Conservation (phyloP, 2,888 invertebrate species). For the Acanthosoma haemorrhoidale region DNA sequence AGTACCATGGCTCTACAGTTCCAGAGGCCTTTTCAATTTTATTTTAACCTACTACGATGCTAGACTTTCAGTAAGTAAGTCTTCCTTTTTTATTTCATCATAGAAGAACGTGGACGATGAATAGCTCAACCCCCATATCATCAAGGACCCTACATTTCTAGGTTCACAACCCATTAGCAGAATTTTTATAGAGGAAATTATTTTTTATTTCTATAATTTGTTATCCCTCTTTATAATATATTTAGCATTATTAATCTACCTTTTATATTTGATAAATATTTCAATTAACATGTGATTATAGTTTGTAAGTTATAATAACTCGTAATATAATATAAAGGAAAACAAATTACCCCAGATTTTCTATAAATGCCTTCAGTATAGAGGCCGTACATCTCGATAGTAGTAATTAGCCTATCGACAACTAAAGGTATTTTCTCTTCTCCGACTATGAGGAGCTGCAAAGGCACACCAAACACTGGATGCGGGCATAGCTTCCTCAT, state of each 20-base stretch:
- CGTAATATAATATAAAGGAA: not conserved
- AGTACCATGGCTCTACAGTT: too few relatives aligned
- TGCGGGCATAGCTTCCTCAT: constrained; percentile 43
- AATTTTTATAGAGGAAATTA: too few relatives aligned
- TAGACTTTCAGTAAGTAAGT: too few relatives aligned
- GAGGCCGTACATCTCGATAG: constrained; percentile 85
- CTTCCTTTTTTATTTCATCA: too few relatives aligned
- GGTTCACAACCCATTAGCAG: too few relatives aligned
- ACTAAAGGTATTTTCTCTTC: constrained; percentile 81
- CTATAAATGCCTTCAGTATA: constrained; percentile 91
- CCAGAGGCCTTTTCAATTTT: too few relatives aligned
- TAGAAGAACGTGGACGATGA: too few relatives aligned
- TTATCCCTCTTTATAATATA: too few relatives aligned
- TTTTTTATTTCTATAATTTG: too few relatives aligned
- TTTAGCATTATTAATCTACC: not conserved
- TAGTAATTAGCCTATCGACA: constrained; percentile 79
- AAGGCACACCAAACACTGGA: constrained; percentile 75
- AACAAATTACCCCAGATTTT: constrained; percentile 71
- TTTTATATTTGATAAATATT: not conserved
- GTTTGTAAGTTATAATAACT: not conserved
- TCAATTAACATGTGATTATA: not conserved
- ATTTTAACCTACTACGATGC: too few relatives aligned
- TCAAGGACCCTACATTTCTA: too few relatives aligned
- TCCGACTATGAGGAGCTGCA: constrained; percentile 65
- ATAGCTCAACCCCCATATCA: too few relatives aligned